Evolutionary conservation across 2,888 invertebrate species (phyloP), one percentile per base, ranked within the genome.

Genomic region (Acrobasis consociella): DNA sequence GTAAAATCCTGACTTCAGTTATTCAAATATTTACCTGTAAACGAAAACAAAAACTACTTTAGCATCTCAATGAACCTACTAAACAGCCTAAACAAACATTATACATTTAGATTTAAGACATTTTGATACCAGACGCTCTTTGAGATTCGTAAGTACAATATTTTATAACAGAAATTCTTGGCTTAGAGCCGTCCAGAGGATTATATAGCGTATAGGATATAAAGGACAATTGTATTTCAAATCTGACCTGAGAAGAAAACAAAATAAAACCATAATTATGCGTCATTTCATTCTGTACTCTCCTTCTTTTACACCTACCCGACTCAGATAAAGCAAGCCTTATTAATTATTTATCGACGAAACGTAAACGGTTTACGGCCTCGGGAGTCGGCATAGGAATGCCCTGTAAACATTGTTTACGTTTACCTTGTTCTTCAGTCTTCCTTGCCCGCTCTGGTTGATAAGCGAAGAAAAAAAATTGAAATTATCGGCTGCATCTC

Each of bases 1-100:
- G 2, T 8, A 2, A 31, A 8, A 31, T 22, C n/a, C n/a, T n/a
- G 31, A 31, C 31, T 13, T 46, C 5, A 46, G 46, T 46, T 46
- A 13, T 13, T 46, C 5, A 42, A 3, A 42, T 42, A 7, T 62
- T 50, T 66, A 62, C 67, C 69, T 56, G 56, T 1, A 42, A 56
- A 56, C 39, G 46, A 56, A 13, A 56, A 15, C 2, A 22, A 56
- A 42, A 13, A 8, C 39, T 15, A 38, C n/a, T 16, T 42, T 56
- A 42, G 46, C 39, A 42, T 17, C 17, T 16, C 9, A 16, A 16
- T 56, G 13, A 42, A 31, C 13, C 10, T 31, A 7, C 7, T 31
- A 31, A 31, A 31, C 31, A 31, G 31, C 31, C 22, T 31, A 53
- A 22, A n/a, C n/a, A n/a, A n/a, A n/a, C n/a, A n/a, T n/a, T n/a